These are phyloP conservation scores for Apomyelois bistriatella DNA, from an alignment of 2,888 invertebrate genomes.

Conservation along the genomic window DNA sequence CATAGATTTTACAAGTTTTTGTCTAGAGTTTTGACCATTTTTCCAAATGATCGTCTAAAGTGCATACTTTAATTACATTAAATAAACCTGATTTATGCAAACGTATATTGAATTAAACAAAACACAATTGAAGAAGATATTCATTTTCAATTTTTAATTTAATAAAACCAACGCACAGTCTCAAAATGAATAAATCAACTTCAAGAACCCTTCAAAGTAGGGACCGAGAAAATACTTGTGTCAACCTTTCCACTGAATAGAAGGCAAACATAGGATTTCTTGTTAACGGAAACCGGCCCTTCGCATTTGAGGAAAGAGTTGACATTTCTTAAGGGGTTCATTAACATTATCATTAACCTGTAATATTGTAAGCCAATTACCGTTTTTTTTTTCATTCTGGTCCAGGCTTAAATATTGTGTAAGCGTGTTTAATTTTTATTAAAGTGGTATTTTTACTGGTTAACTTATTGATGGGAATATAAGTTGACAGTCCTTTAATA, in stretches of 20 bases:
- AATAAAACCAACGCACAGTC: background rate
- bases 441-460: no score
- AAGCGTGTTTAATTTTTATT: no score
- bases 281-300: slow-evolving; percentile 3
- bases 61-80: no score
- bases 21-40: no score
- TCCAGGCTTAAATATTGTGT: background rate
- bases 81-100: no score
- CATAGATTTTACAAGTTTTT: no score
- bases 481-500: no score
- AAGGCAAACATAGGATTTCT: slow-evolving; percentile 14
- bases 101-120: no score
- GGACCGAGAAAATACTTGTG: slow-evolving; percentile 25
- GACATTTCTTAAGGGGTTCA: background rate
- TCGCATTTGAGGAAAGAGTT: background rate
- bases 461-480: no score
- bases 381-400: background rate
- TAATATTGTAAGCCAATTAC: background rate
- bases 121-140: no score
- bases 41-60: no score
- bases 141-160: no score
- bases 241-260: slow-evolving; percentile 25
- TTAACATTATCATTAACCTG: background rate
- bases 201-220: slow-evolving; percentile 26
- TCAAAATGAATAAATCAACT: slow-evolving; percentile 13